Base-by-base conservation (phyloP, 2,888 invertebrate species). In the Ecdyonurus torrentis region DNA sequence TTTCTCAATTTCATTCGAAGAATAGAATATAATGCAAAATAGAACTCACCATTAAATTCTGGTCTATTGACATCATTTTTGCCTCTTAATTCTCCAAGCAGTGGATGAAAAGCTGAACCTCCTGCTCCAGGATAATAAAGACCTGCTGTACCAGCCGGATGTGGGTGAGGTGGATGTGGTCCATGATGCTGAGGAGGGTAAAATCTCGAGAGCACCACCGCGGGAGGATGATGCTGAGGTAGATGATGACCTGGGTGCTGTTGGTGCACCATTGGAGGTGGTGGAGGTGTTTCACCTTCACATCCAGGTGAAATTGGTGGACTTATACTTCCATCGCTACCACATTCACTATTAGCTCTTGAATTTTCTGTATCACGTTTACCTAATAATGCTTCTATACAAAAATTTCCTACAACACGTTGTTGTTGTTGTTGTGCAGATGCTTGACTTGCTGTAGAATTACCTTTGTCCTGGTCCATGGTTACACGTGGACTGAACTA, bases 71-170 rank as follows among this genome's bases (percentile, higher is more conserved):
- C 20, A 20, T 55, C 55, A 5, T 7, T 20, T n/a, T 55, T 55
- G 55, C 22, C 22, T 20, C 55, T 7, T n/a, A 55, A 7, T 22
- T 55, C 55, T n/a, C 22, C 22, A n/a, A 55, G n/a, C 19, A 55
- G 55, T 5, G 55, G 55, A 20, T 55, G 55, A 55, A 55, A 55
- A n/a, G 55, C 55, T n/a, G 55, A 55, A 5, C 55, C 55, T 55
- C 55, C 55, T 7, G 55, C n/a, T 7, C 55, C 55, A 5, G 55
- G 55, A 22, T 55, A 55, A n/a, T 55, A 55, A 7, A 55, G 55
- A 37, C 7, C 37, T 20, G 7, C 55, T 7, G 55, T 10, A 37
- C 37, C 37, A 37, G 37, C 7, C 37, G 5, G 37, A 15, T 37
- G n/a, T 5, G 55, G 55, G n/a, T 22, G 19, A 7, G 55, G 55